Evolutionary conservation across 2,113 vertebrate genomes (phyloP).

Genomic region (Myanophis thanlyinensis): DNA sequence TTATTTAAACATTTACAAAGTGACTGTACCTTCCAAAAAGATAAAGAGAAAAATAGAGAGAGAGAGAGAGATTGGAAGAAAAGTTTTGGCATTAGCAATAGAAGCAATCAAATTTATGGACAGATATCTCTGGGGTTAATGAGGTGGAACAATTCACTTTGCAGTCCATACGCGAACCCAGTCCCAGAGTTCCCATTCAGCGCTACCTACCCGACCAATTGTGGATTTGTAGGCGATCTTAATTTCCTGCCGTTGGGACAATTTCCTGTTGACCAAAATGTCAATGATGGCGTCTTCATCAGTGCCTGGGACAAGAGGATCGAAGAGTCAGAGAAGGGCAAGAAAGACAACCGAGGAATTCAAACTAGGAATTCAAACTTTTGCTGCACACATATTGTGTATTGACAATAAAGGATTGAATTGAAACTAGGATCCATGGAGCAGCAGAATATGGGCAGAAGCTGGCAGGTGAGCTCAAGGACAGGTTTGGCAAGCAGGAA

Average conservation of each 20-base stretch:
- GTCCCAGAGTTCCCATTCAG: neutral
- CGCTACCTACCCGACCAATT: slow-evolving; percentile 83
- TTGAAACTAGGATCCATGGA: neutral
- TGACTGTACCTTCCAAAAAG: neutral
- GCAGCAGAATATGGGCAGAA: neutral
- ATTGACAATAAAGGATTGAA: no score
- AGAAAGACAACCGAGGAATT: neutral
- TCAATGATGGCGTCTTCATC: slow-evolving; percentile 83
- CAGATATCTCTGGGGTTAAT: neutral
- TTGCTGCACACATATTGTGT: no score
- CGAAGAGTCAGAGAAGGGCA: neutral
- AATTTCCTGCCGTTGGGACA: slow-evolving; percentile 88
- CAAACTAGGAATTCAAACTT: neutral
- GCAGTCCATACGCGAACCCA: neutral
- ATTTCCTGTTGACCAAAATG: slow-evolving; percentile 74
- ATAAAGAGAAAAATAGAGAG: neutral
- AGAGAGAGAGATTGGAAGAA: neutral
- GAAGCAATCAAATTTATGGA: neutral
- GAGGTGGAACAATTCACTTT: neutral
- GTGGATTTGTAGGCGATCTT: slow-evolving; percentile 81
- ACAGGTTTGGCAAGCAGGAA: neutral
- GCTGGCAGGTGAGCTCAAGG: neutral
- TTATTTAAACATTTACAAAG: neutral
- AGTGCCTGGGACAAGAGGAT: slow-evolving; percentile 74
- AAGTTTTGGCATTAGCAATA: neutral